Percentiles rank a stretch among this genome's conserved stretches.
These are phyloP conservation scores for Polypterus bichir DNA, from an alignment of 2,113 vertebrate species.

Conservation along the genomic window DNA sequence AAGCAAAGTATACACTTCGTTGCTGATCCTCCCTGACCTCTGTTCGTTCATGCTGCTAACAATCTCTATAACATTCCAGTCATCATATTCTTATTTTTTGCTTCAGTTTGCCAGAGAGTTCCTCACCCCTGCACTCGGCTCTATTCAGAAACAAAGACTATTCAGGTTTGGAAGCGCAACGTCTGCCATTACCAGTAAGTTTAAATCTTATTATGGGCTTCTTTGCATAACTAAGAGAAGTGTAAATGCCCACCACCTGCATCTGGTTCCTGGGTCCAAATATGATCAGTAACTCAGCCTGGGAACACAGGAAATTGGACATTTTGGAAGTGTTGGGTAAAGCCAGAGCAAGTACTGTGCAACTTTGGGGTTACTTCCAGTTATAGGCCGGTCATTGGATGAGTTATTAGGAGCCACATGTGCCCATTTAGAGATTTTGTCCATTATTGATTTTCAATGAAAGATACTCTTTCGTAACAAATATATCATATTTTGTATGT, in stretches of 20 bases:
- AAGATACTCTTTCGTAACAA: neutral
- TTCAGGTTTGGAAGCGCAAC: slow-evolving; percentile 62
- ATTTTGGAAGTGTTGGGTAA: too few relatives aligned
- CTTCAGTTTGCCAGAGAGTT: slow-evolving; percentile 57
- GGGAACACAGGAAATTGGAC: too few relatives aligned
- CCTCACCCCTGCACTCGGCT: slow-evolving; percentile 58
- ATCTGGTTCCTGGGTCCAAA: neutral
- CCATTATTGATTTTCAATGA: neutral
- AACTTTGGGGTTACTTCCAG: slow-evolving; percentile 54
- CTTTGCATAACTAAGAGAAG: neutral
- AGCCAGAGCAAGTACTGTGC: too few relatives aligned
- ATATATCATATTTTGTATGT: neutral
- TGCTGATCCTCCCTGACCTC: too few relatives aligned
- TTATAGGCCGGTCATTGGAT: slow-evolving; percentile 23
- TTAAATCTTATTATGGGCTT: neutral
- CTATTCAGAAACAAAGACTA: slow-evolving; percentile 58
- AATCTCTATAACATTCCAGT: too few relatives aligned
- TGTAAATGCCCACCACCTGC: neutral
- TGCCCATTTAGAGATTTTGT: accelerated
- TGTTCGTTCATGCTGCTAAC: too few relatives aligned
- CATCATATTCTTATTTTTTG: slow-evolving; percentile 1
- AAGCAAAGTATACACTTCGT: too few relatives aligned
- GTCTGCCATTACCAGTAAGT: slow-evolving; percentile 44
- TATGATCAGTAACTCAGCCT: neutral
- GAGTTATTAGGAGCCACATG: slow-evolving; percentile 1